Percentiles rank a stretch among this genome's conserved stretches.
These are phyloP conservation scores for Momotus momota DNA, from an alignment of 2,797 vertebrate species.

Conservation along the genomic window DNA sequence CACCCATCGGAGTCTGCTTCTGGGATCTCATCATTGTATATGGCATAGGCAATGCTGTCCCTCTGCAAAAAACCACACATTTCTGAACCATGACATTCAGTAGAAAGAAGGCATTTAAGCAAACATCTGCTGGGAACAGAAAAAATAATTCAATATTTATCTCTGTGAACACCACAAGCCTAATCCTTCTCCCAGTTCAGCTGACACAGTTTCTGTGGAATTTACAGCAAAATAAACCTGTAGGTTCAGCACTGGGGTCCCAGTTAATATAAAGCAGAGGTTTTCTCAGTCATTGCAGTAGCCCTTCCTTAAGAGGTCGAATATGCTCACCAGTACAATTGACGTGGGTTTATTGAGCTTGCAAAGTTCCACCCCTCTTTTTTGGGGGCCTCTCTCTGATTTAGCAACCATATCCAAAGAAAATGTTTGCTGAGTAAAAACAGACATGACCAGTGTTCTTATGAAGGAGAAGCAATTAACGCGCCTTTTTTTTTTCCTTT, in stretches of 20 bases:
- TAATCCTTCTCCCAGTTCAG: not conserved
- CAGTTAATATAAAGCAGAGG: not conserved
- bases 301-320: not conserved
- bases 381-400: conserved; percentile 5
- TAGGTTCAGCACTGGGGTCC: not conserved
- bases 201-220: not conserved
- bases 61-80: conserved; percentile 77
- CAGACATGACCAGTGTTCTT: not conserved
- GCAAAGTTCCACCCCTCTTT: not conserved
- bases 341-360: not conserved
- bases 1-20: conserved; percentile 70
- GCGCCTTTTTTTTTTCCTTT: not conserved
- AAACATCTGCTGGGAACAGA: not conserved
- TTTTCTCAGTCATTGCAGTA: not conserved
- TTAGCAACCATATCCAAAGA: not conserved
- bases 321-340: not conserved
- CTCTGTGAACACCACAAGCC: not conserved
- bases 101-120: not conserved
- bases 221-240: not conserved
- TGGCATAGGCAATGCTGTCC: conserved; percentile 82
- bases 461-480: not conserved
- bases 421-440: conserved; percentile 52
- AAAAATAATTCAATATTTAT: not conserved
- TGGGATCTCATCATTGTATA: conserved; percentile 91
- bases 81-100: conserved; percentile 8